Percentiles rank a stretch among this genome's conserved stretches.
These are phyloP conservation scores for Spatulosminthurus flaviceps DNA, from an alignment of 2,888 invertebrate species.

Conservation along the genomic window DNA sequence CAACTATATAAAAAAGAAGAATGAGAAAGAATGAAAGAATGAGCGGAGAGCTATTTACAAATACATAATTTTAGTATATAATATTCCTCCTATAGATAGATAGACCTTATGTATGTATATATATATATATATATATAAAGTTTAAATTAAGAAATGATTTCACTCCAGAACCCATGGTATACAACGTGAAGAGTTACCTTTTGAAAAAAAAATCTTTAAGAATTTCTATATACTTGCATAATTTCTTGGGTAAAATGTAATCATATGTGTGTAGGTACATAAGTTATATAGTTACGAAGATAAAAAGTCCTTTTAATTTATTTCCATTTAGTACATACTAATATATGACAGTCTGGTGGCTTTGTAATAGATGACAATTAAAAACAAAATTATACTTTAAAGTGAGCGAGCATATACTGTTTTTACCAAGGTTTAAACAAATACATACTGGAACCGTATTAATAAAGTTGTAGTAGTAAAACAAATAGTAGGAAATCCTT, in stretches of 20 bases:
- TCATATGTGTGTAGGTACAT: too few species aligned
- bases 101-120: too few species aligned
- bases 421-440: background rate
- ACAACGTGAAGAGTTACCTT: slow-evolving; percentile 54
- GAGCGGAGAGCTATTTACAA: background rate
- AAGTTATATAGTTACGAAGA: too few species aligned
- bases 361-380: background rate
- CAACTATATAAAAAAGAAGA: too few species aligned
- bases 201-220: background rate
- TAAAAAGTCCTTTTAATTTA: too few species aligned
- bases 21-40: background rate
- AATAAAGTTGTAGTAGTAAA: too few species aligned
- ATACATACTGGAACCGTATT: background rate
- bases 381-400: background rate
- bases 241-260: slow-evolving; percentile 3
- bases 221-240: slow-evolving; percentile 20
- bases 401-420: background rate
- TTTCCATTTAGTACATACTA: too few species aligned
- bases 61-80: too few species aligned
- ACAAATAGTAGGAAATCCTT: too few species aligned
- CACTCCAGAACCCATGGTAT: slow-evolving; percentile 50
- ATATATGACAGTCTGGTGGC: too few species aligned
- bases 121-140: background rate
- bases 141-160: slow-evolving; percentile 24
- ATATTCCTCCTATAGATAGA: too few species aligned